Conservation (phyloP, 1,140 invertebrate species). For the Globodera ellingtonae region DNA sequence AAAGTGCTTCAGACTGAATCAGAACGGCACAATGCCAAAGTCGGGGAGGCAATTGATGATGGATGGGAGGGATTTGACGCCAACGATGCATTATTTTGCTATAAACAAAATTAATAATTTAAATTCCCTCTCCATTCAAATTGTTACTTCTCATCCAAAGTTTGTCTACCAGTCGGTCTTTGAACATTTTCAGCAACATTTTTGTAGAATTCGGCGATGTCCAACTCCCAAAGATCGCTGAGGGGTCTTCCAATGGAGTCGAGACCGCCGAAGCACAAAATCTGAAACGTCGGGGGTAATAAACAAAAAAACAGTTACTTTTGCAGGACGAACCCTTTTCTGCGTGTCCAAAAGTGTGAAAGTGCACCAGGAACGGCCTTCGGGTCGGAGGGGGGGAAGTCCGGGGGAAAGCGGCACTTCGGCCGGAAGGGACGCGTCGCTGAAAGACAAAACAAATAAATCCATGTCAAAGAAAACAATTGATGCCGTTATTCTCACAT, state of each 20-base stretch:
- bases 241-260: conserved; percentile 9
- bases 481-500: background rate
- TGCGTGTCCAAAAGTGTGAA: conserved; percentile 18
- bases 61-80: conserved; percentile 22
- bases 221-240: conserved; percentile 29
- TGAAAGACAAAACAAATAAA: background rate
- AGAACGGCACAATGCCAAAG: conserved; percentile 30
- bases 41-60: conserved; percentile 20
- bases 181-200: background rate
- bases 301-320: background rate
- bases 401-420: conserved; percentile 1
- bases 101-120: too few relatives aligned
- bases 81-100: conserved; percentile 2
- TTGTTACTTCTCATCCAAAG: background rate
- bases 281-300: background rate
- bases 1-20: background rate
- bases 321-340: conserved; percentile 6
- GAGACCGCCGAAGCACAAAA: conserved; percentile 21
- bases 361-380: conserved; percentile 24
- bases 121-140: too few relatives aligned
- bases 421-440: background rate
- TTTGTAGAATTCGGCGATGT: conserved; percentile 9
- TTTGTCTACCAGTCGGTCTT: background rate
- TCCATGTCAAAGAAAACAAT: background rate
- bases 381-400: background rate